Base-by-base conservation (phyloP, 2,113 vertebrate genomes). In the Tonatia bakeri region DNA sequence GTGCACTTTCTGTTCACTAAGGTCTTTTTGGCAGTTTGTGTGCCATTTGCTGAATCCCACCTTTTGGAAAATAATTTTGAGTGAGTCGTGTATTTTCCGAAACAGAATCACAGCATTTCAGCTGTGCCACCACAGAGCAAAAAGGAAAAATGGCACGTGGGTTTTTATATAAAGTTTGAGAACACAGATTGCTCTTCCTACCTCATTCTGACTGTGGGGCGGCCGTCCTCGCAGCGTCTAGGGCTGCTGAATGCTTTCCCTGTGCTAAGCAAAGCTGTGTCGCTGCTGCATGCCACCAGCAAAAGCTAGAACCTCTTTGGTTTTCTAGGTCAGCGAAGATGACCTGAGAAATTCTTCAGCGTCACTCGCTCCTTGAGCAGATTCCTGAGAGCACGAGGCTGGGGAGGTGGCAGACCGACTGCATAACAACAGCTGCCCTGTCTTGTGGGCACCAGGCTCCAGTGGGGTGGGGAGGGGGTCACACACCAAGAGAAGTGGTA, bases 321-420 rank as follows among this genome's bases (percentile, higher is more conserved):
- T 91, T 72, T 88, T 90, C 11, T 83, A 94, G 92, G 93, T 97
- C 90, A 91, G 26, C 28, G 89, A 87, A 87, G 65, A 83, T 24
- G 54, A 95, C 50, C 83, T 82, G 85, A 40, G 61, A 81, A 86
- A 96, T 69, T 95, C 93, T 72, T 59, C 2, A 64, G 52, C 20
- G 1, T 28, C 67, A 0, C 26, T 73, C 54, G 72, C 84, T 33
- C 40, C 70, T 93, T 61, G 59, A 95, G 69, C 75, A 77, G 33
- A 81, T 19, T 40, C 24, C 22, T 80, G 64, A 67, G 36, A 81
- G 38, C 24, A 36, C 0, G 4, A 65, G 47, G 43, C 93, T 54
- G 7, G 77, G 75, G 19, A 11, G 8, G 38, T 82, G 56, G 79
- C 16, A 0, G 1, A 52, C 22, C 65, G 77, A 10, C 7, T 73